Evolutionary conservation across 2,113 vertebrate genomes (phyloP), one percentile per base, ranked within the genome.

Genomic region (Narcine bancroftii): DNA sequence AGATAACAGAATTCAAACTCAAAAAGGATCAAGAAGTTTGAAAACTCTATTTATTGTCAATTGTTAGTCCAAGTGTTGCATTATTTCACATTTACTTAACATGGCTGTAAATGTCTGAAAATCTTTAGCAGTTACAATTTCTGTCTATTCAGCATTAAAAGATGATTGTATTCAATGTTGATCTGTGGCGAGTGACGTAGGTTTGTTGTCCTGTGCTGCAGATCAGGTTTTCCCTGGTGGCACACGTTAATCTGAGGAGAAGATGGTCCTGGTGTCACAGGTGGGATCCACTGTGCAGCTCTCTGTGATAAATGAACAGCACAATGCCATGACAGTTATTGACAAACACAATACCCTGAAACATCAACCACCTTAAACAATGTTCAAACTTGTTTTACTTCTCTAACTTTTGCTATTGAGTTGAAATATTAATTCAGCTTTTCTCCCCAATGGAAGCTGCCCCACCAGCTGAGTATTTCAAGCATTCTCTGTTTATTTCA

Each of bases 11-110:
- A n/a, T 26, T 24, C 6, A 69, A 69, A 24, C 66, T 69, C 60
- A 69, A 36, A 21, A 21, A 39, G 19, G 33, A 56, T 13, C 36
- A 60, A 36, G 56, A 17, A 2, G 26, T 65, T 69, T 26, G 65
- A 69, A 36, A 60, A 13, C 36, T 87, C 60, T 36, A 63, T 91
- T 71, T 47, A 47, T 47, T 71, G 65, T 91, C 24, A 69, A 91
- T 42, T 6, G 24, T 91, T 69, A 26, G 69, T 42, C 21, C 89
- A 91, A 71, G 24, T 45, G 66, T 47, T 71, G 13, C 42, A 91
- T 69, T 91, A 91, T 91, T 91, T 66, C 65, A 69, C 89, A 47
- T 33, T 69, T 13, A 66, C 29, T 91, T 69, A 91, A 91, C 65
- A 63, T 63, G 47, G 13, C 87, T 91, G 65, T 71, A 47, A 36